These are phyloP conservation scores for Automeris io DNA, from an alignment of 2,888 invertebrate genomes.

Conservation along the genomic window DNA sequence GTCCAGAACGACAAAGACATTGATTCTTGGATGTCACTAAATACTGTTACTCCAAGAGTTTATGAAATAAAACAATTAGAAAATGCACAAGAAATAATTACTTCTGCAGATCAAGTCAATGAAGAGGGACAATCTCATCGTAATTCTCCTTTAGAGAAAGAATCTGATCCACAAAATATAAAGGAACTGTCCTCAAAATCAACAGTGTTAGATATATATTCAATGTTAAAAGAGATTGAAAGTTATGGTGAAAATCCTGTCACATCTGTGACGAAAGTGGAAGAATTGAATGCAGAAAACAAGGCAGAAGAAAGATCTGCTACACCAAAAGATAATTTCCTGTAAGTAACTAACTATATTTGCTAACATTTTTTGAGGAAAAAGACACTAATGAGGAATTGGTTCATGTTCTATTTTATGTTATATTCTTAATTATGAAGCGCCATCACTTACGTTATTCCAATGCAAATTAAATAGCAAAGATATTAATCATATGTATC, in stretches of 20 bases:
- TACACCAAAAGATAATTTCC: slow-evolving; percentile 61
- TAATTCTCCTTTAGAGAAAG: slow-evolving; percentile 20
- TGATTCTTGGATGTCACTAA: slow-evolving; percentile 70
- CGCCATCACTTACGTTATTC: too few species aligned
- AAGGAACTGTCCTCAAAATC: slow-evolving; percentile 49
- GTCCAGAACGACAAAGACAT: slow-evolving; percentile 66
- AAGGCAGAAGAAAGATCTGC: slow-evolving; percentile 33
- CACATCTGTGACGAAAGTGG: slow-evolving; percentile 27
- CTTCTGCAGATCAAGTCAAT: slow-evolving; percentile 17
- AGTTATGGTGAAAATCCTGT: slow-evolving; percentile 64
- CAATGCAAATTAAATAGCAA: too few species aligned
- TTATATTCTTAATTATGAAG: too few species aligned
- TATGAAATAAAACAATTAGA: slow-evolving; percentile 33
- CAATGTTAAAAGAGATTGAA: slow-evolving; percentile 71
- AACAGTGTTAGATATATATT: slow-evolving; percentile 68
- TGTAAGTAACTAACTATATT: slow-evolving; percentile 44
- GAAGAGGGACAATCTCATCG: slow-evolving; percentile 9
- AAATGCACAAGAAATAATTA: slow-evolving; percentile 12
- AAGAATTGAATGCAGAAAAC: slow-evolving; percentile 26
- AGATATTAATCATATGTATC: too few species aligned
- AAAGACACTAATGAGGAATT: background rate
- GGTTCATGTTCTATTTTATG: too few species aligned
- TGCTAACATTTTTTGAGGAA: background rate
- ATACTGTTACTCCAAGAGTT: slow-evolving; percentile 53
- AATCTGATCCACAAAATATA: slow-evolving; percentile 10